Evolutionary conservation across 1,140 invertebrate genomes (phyloP).

Genomic region (Papilio xuthus): DNA sequence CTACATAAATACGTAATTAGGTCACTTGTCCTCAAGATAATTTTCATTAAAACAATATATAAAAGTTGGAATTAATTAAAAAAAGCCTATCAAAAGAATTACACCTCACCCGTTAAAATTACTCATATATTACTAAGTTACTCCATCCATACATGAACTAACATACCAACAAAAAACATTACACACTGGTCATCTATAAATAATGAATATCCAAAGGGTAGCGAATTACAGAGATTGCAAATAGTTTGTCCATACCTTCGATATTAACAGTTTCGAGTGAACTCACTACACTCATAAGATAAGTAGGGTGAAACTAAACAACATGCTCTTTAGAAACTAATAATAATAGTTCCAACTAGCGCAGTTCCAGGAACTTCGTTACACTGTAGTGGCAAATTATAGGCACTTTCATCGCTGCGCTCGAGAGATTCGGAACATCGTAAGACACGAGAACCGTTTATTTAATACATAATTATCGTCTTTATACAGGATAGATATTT

Average conservation of each 20-base stretch:
- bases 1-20: no score
- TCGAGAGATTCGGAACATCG: slow-evolving; percentile 21
- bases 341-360: slow-evolving; percentile 17
- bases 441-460: slow-evolving; percentile 1
- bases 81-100: neutral
- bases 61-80: no score
- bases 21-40: no score
- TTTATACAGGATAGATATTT: neutral
- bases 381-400: slow-evolving; percentile 16
- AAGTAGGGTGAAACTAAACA: slow-evolving; percentile 18
- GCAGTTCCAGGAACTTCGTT: slow-evolving; percentile 17
- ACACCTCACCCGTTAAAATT: neutral
- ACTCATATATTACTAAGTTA: neutral
- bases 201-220: neutral
- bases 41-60: no score
- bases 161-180: neutral
- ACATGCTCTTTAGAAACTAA: slow-evolving; percentile 23
- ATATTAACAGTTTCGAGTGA: slow-evolving; percentile 9
- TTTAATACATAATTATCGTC: neutral
- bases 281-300: neutral
- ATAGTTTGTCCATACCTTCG: neutral
- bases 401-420: slow-evolving; percentile 16
- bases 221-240: neutral
- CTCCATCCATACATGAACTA: no score
- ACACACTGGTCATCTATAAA: neutral